These are phyloP conservation scores for Heliconius cydno DNA, from an alignment of 2,888 invertebrate genomes.

Conservation along the genomic window DNA sequence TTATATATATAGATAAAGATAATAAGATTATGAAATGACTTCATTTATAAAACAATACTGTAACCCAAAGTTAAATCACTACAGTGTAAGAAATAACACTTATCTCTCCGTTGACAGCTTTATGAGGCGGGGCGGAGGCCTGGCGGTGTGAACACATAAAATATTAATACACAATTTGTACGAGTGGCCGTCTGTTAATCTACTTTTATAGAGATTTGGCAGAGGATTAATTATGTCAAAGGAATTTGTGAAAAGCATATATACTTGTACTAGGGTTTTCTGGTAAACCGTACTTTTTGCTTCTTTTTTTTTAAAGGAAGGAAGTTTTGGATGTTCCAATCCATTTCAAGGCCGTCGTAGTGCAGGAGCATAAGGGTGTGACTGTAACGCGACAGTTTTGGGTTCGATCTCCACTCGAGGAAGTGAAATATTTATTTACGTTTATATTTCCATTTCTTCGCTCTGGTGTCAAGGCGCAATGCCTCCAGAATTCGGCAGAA, in stretches of 20 bases:
- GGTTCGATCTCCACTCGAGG: no score
- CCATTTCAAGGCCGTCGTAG: no score
- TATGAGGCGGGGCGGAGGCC: conserved; percentile 61
- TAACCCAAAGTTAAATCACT: conserved; percentile 78
- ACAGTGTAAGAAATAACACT: conserved; percentile 69
- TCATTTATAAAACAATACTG: conserved; percentile 46
- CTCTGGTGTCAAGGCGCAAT: no score
- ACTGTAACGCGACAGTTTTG: no score
- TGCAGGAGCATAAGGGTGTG: no score
- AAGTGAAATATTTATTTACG: no score
- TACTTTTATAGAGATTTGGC: conserved; percentile 75
- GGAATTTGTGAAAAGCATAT: conserved; percentile 32
- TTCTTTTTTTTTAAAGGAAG: no score
- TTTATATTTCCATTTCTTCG: no score
- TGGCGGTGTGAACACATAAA: conserved; percentile 77
- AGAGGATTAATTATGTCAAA: conserved; percentile 68
- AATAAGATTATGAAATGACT: not conserved
- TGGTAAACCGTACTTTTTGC: no score
- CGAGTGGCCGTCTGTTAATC: conserved; percentile 79
- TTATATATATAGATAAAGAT: no score
- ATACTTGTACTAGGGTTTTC: not conserved
- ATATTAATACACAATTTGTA: conserved; percentile 84
- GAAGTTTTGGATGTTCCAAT: no score
- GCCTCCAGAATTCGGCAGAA: no score
- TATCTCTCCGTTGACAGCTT: conserved; percentile 80